These are phyloP conservation scores for Oreochromis mossambicus DNA, from an alignment of 2,797 vertebrate genomes.

Conservation along the genomic window DNA sequence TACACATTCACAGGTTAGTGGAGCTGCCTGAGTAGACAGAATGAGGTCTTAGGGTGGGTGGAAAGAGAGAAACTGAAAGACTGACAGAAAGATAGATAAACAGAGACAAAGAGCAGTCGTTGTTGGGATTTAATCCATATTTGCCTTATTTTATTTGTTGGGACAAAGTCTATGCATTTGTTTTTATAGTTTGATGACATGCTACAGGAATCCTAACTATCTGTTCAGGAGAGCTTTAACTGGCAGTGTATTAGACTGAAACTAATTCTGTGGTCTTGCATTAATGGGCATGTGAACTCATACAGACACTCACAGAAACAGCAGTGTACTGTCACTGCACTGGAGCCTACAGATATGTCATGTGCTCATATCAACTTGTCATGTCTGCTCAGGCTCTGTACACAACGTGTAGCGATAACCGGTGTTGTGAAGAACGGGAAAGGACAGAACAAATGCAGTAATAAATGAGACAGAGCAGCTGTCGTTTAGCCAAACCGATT, in stretches of 20 bases:
- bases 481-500: slow-evolving; percentile 58
- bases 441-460: slow-evolving; percentile 57
- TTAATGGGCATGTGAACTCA: neutral
- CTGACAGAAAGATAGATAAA: neutral
- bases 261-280: slow-evolving; percentile 43
- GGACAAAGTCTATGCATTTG: neutral
- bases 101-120: neutral
- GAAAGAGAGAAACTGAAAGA: slow-evolving; percentile 2
- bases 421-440: slow-evolving; percentile 28
- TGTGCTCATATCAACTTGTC: slow-evolving; percentile 51
- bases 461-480: slow-evolving; percentile 54
- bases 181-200: neutral
- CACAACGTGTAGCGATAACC: slow-evolving; percentile 44
- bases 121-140: neutral
- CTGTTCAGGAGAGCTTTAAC: slow-evolving; percentile 9
- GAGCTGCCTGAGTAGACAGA: slow-evolving; percentile 51
- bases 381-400: slow-evolving; percentile 34
- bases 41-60: slow-evolving; percentile 47
- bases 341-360: slow-evolving; percentile 48
- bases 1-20: slow-evolving; percentile 31
- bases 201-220: neutral
- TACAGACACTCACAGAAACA: neutral
- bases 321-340: slow-evolving; percentile 10
- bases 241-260: slow-evolving; percentile 22
- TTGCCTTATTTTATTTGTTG: slow-evolving; percentile 3